Base-by-base conservation (phyloP, 2,113 vertebrate species). In the Anolis carolinensis region DNA sequence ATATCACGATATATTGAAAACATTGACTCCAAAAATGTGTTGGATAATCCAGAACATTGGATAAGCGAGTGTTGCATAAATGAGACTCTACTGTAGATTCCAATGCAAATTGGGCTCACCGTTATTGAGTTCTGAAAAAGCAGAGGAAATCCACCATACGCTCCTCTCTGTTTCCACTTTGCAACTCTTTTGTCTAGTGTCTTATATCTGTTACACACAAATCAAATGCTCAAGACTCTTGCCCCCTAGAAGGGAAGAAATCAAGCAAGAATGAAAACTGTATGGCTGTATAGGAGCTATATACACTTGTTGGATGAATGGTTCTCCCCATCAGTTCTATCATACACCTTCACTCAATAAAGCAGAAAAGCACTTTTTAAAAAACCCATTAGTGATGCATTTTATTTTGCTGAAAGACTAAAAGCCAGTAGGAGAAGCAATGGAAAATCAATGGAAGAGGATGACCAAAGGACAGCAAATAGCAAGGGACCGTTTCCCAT, bases 51-150 rank as follows among this genome's bases (percentile, higher is more conserved):
- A n/a, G n/a, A n/a, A n/a, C n/a, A n/a, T n/a, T n/a, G n/a, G n/a
- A n/a, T n/a, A n/a, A n/a, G n/a, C n/a, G n/a, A n/a, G n/a, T n/a
- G n/a, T n/a, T n/a, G n/a, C n/a, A n/a, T n/a, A n/a, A n/a, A n/a
- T n/a, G n/a, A n/a, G n/a, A n/a, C n/a, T n/a, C n/a, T n/a, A n/a
- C n/a, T n/a, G n/a, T n/a, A 59, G 39, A 27, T 73, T 72, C 25
- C 52, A 72, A 7, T 63, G 34, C 32, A 79, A 85, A 85, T 36
- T 70, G 63, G 0, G 39, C 39, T 44, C 39, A 44, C 39, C 1
- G 71, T 73, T 81, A 86, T 7, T 81, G 55, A 7, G 14, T 85
- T 85, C 32, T 55, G 30, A 76, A 68, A 68, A 79, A 32, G 25
- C 11, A 36, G 44, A 85, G 16, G 32, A 48, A n/a, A 7, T 9